These are phyloP conservation scores for Cantharis nigra DNA, from an alignment of 2,888 invertebrate genomes.

Conservation along the genomic window DNA sequence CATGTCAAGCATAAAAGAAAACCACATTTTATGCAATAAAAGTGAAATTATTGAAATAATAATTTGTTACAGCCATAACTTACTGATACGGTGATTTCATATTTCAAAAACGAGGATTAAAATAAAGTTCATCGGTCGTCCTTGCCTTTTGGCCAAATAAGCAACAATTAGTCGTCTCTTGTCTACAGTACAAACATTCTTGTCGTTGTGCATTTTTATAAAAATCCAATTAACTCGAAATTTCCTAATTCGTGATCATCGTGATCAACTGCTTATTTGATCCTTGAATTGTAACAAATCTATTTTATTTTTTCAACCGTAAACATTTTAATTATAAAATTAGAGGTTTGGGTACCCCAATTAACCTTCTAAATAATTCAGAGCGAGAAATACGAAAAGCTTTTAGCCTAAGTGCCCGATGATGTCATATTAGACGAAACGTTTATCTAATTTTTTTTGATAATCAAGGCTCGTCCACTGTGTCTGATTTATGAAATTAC, in stretches of 20 bases:
- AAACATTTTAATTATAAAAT: background rate
- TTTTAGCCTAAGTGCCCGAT: background rate
- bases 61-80: conserved; percentile 21
- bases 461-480: background rate
- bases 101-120: background rate
- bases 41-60: conserved; percentile 10
- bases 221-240: background rate
- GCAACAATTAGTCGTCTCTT: conserved; percentile 15
- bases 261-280: background rate
- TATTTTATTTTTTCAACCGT: background rate
- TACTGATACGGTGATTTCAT: background rate
- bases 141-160: conserved; percentile 24
- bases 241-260: background rate
- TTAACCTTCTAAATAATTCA: background rate
- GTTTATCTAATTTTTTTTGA: background rate
- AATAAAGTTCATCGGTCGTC: conserved; percentile 27
- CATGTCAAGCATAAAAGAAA: conserved; percentile 16
- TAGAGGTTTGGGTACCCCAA: background rate
- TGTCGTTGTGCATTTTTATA: background rate
- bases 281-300: background rate
- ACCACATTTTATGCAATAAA: conserved; percentile 17
- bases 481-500: background rate
- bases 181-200: conserved; percentile 5
- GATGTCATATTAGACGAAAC: background rate
- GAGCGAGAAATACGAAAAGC: background rate